These are phyloP conservation scores for Cercopithecus mona DNA, from an alignment of 2,113 vertebrate species.

Conservation along the genomic window DNA sequence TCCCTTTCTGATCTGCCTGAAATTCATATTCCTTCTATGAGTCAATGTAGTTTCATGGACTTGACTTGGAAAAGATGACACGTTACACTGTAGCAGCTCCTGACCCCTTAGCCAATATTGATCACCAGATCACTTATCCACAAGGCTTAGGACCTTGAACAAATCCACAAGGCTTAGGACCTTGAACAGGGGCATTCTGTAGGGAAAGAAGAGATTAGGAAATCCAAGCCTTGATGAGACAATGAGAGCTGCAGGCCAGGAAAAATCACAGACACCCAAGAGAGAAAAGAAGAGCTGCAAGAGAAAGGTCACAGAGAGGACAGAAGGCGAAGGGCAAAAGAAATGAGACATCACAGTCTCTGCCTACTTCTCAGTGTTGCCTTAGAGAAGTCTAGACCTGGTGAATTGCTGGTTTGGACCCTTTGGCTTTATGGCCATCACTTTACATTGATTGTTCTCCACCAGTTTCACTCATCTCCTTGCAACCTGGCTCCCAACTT, in stretches of 20 bases:
- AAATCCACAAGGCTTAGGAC: background rate
- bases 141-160: background rate
- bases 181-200: background rate
- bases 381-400: background rate
- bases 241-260: fast-evolving
- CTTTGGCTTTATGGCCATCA: background rate
- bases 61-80: background rate
- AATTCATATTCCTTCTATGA: background rate
- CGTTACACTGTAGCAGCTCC: background rate
- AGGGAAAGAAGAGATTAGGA: background rate
- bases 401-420: background rate
- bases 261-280: fast-evolving
- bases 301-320: background rate
- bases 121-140: background rate
- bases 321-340: background rate
- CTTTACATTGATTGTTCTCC: background rate
- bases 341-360: background rate
- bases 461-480: background rate
- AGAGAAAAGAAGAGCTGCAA: background rate
- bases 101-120: background rate
- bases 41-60: background rate
- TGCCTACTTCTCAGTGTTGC: background rate
- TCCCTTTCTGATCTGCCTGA: background rate
- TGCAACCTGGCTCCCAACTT: background rate
- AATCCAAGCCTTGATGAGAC: background rate